Evolutionary conservation across 1,140 invertebrate species (phyloP).

Genomic region (Drosophila albomicans): DNA sequence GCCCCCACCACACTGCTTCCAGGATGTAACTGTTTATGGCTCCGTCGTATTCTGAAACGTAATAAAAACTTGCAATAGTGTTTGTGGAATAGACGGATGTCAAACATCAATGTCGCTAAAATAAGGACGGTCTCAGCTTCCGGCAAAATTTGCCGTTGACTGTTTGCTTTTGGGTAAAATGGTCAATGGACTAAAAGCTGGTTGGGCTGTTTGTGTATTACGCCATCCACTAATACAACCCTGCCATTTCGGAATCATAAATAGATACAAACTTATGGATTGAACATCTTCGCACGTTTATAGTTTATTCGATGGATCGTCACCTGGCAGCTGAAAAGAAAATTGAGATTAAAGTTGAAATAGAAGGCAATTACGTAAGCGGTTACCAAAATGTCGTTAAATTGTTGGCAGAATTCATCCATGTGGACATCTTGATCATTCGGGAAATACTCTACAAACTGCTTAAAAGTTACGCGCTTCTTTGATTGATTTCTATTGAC

Average conservation of each 20-base stretch:
- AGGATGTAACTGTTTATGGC: conserved; percentile 9
- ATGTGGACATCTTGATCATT: conserved; percentile 13
- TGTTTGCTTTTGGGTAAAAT: conserved; percentile 13
- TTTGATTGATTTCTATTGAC: neutral
- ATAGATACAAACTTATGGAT: conserved; percentile 8
- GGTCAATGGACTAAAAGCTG: conserved; percentile 1
- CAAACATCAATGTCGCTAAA: conserved; percentile 33
- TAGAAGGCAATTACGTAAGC: neutral
- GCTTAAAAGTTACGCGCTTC: conserved; percentile 53
- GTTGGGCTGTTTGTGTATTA: conserved; percentile 11
- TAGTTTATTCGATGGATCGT: neutral
- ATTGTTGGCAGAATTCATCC: neutral
- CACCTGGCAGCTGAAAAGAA: neutral
- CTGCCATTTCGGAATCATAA: neutral
- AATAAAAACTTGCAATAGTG: conserved; percentile 6
- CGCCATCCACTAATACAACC: conserved; percentile 16
- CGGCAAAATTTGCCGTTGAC: conserved; percentile 13
- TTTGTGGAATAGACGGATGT: conserved; percentile 8
- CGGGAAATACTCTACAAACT: conserved; percentile 42
- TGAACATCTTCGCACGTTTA: neutral
- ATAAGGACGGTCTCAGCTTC: conserved; percentile 41
- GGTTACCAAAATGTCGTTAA: neutral
- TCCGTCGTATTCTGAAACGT: neutral
- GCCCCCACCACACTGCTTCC: neutral
- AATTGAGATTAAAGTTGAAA: neutral